These are phyloP conservation scores for Melieria crassipennis DNA, from an alignment of 2,888 invertebrate genomes.

Conservation along the genomic window DNA sequence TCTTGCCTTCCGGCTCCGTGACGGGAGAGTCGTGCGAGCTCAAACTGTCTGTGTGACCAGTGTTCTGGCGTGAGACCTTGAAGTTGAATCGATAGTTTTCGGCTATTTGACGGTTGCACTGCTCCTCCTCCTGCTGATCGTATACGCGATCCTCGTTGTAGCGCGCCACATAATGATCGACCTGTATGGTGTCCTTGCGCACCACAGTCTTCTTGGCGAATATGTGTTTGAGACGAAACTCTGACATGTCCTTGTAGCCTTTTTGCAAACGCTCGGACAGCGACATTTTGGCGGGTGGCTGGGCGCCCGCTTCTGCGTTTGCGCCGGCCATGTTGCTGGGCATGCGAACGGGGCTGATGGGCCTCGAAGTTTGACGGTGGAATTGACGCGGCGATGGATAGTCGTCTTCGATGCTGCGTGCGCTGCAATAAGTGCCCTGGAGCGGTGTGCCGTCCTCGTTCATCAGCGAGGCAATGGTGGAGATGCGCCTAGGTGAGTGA, in stretches of 20 bases:
- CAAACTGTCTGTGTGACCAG: slow-evolving; percentile 38
- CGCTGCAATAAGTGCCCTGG: slow-evolving; percentile 51
- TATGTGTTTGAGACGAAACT: slow-evolving; percentile 59
- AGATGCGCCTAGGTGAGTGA: slow-evolving; percentile 60
- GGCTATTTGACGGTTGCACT: slow-evolving; percentile 50
- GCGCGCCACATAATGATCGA: slow-evolving; percentile 57
- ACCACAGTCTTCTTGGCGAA: slow-evolving; percentile 59
- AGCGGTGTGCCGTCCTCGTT: slow-evolving; percentile 44
- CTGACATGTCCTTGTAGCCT: slow-evolving; percentile 60
- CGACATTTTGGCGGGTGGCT: slow-evolving; percentile 43
- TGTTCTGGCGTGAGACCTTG: slow-evolving; percentile 49
- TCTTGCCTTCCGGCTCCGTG: neutral
- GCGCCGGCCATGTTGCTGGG: no score
- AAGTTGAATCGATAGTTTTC: slow-evolving; percentile 58
- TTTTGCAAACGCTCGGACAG: slow-evolving; percentile 56
- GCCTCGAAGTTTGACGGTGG: slow-evolving; percentile 39
- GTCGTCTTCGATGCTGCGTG: slow-evolving; percentile 57
- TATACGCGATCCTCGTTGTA: slow-evolving; percentile 54
- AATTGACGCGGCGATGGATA: slow-evolving; percentile 47
- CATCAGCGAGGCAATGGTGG: slow-evolving; percentile 62
- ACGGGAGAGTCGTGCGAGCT: slow-evolving; percentile 42
- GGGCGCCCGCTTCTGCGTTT: slow-evolving; percentile 16
- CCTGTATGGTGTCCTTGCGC: slow-evolving; percentile 57
- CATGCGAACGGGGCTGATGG: slow-evolving; percentile 48
- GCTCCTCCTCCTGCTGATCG: slow-evolving; percentile 49